Conservation (phyloP, 2,888 invertebrate species). For the Ormyrus labotus region DNA sequence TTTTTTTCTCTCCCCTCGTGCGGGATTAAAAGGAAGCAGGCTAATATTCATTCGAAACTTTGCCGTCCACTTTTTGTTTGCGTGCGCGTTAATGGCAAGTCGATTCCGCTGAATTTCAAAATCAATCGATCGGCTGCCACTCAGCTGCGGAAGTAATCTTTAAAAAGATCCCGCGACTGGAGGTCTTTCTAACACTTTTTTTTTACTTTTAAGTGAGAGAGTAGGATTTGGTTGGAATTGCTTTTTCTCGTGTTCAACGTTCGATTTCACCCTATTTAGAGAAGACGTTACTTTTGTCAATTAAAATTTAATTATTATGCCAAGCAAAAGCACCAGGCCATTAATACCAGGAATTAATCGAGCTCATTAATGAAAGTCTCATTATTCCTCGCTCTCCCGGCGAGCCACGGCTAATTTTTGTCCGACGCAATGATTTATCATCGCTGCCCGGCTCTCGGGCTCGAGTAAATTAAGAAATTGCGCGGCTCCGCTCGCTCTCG, state of each 20-base stretch:
- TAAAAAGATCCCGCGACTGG: neutral
- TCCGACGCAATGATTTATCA: neutral
- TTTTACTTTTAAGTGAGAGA: too few relatives aligned
- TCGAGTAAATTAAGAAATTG: conserved; percentile 19
- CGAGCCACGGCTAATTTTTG: too few relatives aligned
- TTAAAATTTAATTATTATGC: neutral
- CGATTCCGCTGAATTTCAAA: conserved; percentile 38
- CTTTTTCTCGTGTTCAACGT: too few relatives aligned
- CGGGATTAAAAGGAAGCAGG: neutral
- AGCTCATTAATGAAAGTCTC: too few relatives aligned
- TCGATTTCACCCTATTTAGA: neutral
- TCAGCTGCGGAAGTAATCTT: neutral
- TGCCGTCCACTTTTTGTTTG: neutral
- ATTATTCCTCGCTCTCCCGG: neutral
- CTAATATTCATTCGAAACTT: conserved; percentile 37
- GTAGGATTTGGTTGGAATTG: too few relatives aligned
- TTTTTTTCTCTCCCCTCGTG: neutral
- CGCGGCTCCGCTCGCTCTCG: neutral
- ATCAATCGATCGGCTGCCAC: conserved; percentile 11
- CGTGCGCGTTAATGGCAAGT: conserved; percentile 28
- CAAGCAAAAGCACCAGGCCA: neutral
- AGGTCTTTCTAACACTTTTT: neutral
- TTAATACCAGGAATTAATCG: too few relatives aligned
- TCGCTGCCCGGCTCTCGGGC: neutral
- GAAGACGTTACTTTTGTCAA: neutral